These are phyloP conservation scores for Crenichthys baileyi DNA, from an alignment of 2,797 vertebrate species.

Conservation along the genomic window DNA sequence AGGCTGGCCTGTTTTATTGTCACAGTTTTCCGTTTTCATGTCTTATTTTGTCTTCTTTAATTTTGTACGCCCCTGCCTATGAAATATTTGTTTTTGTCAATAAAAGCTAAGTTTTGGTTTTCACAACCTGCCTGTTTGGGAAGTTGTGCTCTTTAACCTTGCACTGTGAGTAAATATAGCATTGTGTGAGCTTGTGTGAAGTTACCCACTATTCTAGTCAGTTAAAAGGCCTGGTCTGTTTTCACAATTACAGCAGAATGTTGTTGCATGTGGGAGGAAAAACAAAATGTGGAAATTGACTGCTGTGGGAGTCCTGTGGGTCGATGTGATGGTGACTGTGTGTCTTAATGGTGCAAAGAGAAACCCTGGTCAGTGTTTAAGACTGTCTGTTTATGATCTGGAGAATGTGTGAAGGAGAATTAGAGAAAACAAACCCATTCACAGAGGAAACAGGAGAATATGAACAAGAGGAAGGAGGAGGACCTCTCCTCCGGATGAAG, in stretches of 20 bases:
- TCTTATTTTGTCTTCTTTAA: too few relatives aligned
- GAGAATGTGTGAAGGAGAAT: slow-evolving; percentile 7
- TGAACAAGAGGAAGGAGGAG: slow-evolving; percentile 40
- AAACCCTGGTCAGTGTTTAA: background rate
- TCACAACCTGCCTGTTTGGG: background rate
- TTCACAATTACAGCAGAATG: background rate
- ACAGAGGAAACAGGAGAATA: slow-evolving; percentile 37
- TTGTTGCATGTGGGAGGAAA: background rate
- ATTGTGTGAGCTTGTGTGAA: background rate
- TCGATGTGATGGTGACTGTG: background rate
- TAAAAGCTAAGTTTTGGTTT: background rate
- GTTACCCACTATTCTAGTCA: slow-evolving; percentile 3
- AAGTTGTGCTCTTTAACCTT: background rate
- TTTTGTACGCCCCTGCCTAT: background rate
- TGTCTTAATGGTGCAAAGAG: background rate
- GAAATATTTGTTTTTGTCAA: background rate
- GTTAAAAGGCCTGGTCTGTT: background rate
- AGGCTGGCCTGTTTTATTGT: too few relatives aligned
- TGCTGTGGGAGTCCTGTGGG: slow-evolving; percentile 18
- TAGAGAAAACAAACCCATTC: slow-evolving; percentile 58
- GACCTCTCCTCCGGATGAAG: slow-evolving; percentile 37
- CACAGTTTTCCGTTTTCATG: too few relatives aligned
- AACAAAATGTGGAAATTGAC: slow-evolving; percentile 13
- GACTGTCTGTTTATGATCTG: slow-evolving; percentile 27
- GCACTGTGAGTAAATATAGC: background rate